Conservation (phyloP, 2,888 invertebrate genomes). For the Augochlorella aurata region DNA sequence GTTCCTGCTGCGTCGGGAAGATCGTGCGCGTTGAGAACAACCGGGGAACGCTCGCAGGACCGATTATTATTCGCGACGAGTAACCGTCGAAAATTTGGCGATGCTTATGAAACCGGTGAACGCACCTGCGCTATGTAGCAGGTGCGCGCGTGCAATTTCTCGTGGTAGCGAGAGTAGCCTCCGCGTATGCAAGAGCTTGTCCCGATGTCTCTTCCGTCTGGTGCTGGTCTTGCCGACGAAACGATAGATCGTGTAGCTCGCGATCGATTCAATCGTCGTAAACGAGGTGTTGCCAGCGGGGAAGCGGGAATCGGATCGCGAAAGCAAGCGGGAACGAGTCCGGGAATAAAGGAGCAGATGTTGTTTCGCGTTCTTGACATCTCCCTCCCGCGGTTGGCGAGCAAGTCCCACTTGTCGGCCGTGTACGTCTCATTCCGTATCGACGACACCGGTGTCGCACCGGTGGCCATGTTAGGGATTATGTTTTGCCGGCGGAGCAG, state of each 20-base stretch:
- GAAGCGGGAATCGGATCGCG: not conserved
- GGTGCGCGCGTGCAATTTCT: constrained; percentile 64
- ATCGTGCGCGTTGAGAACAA: not conserved
- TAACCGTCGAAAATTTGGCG: constrained; percentile 74
- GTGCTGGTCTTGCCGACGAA: not conserved
- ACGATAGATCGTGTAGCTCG: not conserved
- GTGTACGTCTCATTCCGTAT: not conserved
- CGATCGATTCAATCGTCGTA: not conserved
- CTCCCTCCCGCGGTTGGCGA: not conserved
- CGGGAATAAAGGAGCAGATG: constrained; percentile 2
- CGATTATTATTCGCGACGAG: constrained; percentile 71
- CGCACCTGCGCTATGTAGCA: constrained; percentile 73
- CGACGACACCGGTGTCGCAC: constrained; percentile 15
- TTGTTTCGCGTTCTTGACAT: constrained; percentile 5
- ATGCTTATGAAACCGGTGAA: constrained; percentile 66
- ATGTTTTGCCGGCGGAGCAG: constrained; percentile 1
- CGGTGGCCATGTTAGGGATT: constrained; percentile 19
- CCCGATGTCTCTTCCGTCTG: not conserved
- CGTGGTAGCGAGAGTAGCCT: constrained; percentile 7
- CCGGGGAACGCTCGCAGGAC: not conserved
- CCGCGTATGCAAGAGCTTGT: not conserved
- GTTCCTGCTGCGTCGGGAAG: not conserved
- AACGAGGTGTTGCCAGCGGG: not conserved
- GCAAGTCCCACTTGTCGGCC: not conserved
- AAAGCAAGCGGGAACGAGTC: not conserved